A percentile compares a stretch with the other conserved stretches of the same genome.
These are phyloP conservation scores for Meloidogyne chitwoodi DNA, from an alignment of 1,140 invertebrate genomes.

Conservation along the genomic window DNA sequence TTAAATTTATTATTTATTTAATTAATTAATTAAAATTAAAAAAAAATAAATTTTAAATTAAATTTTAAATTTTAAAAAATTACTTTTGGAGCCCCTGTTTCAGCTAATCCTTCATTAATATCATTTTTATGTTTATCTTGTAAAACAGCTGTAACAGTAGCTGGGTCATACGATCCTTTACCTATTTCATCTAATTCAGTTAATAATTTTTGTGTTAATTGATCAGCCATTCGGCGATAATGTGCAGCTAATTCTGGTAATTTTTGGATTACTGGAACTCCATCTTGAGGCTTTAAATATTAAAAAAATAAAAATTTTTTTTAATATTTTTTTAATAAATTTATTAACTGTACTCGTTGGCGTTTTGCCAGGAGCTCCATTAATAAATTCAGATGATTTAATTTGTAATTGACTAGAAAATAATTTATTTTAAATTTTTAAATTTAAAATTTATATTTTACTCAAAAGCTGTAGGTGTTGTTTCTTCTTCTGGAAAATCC, in stretches of 20 bases:
- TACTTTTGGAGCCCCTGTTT: conserved; percentile 6
- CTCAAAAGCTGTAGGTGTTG: background rate
- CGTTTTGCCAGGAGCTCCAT: background rate
- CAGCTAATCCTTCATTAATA: conserved; percentile 1
- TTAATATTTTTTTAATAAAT: background rate
- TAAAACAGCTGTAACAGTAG: background rate
- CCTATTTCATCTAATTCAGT: conserved; percentile 19
- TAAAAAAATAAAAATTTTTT: background rate
- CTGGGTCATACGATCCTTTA: background rate
- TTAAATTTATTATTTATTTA: background rate
- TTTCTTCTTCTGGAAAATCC: background rate
- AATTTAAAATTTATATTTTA: background rate
- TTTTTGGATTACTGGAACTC: background rate
- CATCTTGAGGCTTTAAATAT: conserved; percentile 2
- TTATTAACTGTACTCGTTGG: background rate
- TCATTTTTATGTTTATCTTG: conserved; percentile 1
- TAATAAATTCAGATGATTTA: background rate
- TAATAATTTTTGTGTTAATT: conserved; percentile 17
- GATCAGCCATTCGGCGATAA: conserved; percentile 25
- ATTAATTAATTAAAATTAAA: no score
- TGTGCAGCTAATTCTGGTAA: conserved; percentile 17
- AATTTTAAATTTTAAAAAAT: background rate
- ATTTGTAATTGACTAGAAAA: background rate
- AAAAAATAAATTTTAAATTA: background rate
- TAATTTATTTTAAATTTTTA: no score